Base-by-base conservation (phyloP, 2,888 invertebrate species). In the Macropis europaea region DNA sequence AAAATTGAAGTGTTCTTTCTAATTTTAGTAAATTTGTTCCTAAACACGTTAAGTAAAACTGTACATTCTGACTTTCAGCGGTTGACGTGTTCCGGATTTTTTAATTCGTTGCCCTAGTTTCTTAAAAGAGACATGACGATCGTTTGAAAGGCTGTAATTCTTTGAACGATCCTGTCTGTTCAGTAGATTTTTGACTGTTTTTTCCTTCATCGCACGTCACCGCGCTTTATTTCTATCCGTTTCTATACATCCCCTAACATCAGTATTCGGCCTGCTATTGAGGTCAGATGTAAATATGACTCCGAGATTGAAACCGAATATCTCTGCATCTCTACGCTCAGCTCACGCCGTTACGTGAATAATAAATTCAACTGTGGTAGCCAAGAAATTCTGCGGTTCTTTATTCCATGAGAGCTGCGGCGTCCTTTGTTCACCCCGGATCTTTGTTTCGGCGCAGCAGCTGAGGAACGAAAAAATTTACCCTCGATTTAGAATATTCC, bases 271-370 rank as follows among this genome's bases (percentile, higher is more conserved):
- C 54, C 30, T 42, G 53, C 54, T 54, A 63, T 67, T 34, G 40
- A 26, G 67, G 63, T 67, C 67, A 63, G 32, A 54, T 63, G 67
- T 67, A 67, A 67, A 67, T 67, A 67, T 63, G 53, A 63, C 54
- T 38, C 47, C 28, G 50, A 53, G 53, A 42, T 67, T 63, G 67
- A 63, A 67, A 63, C 63, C 47, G 63, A 63, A 63, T 53, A 54
- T 54, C 47, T 53, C 28, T 11, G 13, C 15, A 32, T 15, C 56
- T 30, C 47, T 54, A 15, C 17, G 59, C 22, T 11, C 22, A 24
- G 34, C 32, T 40, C 19, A 26, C 47, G n/a, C 38, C 26, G 47
- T 53, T 67, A 63, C 30, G 24, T 19, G 63, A 53, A 45, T 63
- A 32, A 47, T 62, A 60, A 40, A 40, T 17, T 40, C 17, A 11